These are phyloP conservation scores for Lucifuga dentata DNA, from an alignment of 2,113 vertebrate genomes.

Conservation along the genomic window DNA sequence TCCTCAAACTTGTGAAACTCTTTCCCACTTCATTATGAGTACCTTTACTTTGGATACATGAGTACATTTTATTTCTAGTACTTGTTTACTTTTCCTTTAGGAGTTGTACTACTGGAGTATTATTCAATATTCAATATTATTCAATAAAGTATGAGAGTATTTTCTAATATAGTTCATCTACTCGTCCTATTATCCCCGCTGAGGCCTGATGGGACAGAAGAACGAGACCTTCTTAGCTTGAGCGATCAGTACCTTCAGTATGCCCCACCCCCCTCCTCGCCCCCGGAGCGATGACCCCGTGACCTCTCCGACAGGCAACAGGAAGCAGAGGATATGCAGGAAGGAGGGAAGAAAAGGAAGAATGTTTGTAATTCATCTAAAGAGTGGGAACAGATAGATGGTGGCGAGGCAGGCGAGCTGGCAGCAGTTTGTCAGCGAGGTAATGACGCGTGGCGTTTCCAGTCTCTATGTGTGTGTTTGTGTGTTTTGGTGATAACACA, in stretches of 20 bases:
- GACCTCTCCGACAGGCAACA: constrained; percentile 28
- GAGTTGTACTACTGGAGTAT: too few species aligned
- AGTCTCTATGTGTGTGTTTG: constrained; percentile 27
- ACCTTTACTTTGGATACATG: too few species aligned
- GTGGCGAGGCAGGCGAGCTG: constrained; percentile 22
- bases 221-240: constrained; percentile 30
- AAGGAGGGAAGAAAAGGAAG: constrained; percentile 9
- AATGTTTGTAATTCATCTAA: constrained; percentile 49
- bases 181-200: background rate
- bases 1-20: too few species aligned
- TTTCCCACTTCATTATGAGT: too few species aligned
- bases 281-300: constrained; percentile 16
- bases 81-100: too few species aligned
- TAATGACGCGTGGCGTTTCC: constrained; percentile 69
- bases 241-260: constrained; percentile 12
- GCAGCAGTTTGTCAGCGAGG: constrained; percentile 55
- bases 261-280: constrained; percentile 1
- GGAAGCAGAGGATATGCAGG: constrained; percentile 1
- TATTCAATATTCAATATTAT: too few species aligned
- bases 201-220: constrained; percentile 23
- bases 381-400: constrained; percentile 46
- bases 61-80: too few species aligned
- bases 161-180: too few species aligned
- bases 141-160: too few species aligned
- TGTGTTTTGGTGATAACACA: constrained; percentile 55